Evolutionary conservation across 2,888 invertebrate species (phyloP).

Genomic region (Cyclophora albipunctata): DNA sequence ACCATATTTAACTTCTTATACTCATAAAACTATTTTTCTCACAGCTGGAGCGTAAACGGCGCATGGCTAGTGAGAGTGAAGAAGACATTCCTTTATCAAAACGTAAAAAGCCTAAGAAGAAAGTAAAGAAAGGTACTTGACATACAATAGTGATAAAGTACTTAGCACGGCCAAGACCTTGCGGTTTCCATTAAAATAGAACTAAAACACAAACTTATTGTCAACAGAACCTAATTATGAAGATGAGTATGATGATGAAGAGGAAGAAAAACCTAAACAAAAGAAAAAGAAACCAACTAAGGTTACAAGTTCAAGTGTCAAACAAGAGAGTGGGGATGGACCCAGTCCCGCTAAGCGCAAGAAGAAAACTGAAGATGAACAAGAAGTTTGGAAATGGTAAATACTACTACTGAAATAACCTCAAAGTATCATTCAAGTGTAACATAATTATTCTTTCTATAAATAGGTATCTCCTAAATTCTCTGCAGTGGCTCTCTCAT

Average conservation of each 20-base stretch:
- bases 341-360: constrained; percentile 79
- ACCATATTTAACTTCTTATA: not conserved
- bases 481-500: too few species aligned
- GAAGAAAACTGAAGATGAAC: constrained; percentile 87
- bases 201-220: not conserved
- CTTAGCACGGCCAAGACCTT: too few species aligned
- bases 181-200: not conserved
- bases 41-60: constrained; percentile 49
- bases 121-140: constrained; percentile 71
- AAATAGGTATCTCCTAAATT: not conserved
- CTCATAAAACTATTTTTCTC: constrained; percentile 2
- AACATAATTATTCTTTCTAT: not conserved
- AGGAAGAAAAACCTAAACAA: constrained; percentile 74
- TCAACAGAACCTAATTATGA: constrained; percentile 68
- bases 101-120: constrained; percentile 80
- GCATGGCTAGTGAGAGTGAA: constrained; percentile 76
- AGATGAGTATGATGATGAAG: constrained; percentile 74
- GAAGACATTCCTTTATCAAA: constrained; percentile 83
- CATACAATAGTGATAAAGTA: not conserved
- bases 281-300: constrained; percentile 65
- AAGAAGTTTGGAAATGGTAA: constrained; percentile 95
- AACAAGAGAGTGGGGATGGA: constrained; percentile 41
- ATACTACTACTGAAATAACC: constrained; percentile 17
- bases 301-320: constrained; percentile 44
- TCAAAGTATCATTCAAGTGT: too few species aligned